These are phyloP conservation scores for Phenganax marumi DNA, from an alignment of 92 coral and sea anemone species.

Conservation along the genomic window DNA sequence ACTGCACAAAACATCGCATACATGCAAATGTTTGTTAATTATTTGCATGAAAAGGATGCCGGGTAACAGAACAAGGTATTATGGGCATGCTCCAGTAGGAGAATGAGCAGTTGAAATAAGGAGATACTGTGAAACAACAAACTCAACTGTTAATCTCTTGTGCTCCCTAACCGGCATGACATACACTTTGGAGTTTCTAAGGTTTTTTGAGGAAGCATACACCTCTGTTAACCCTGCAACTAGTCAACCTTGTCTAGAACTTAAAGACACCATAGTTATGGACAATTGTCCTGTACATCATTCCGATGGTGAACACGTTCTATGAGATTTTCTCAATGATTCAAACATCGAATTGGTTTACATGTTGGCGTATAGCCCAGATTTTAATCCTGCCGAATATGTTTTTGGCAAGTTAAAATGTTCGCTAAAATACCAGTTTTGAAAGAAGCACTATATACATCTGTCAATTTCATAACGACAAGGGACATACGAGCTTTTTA, in stretches of 20 bases:
- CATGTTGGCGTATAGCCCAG: slow-evolving; percentile 55
- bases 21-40: too few species aligned
- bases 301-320: too few species aligned
- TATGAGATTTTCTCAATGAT: not conserved
- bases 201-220: slow-evolving; percentile 58
- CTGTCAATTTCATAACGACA: slow-evolving; percentile 40
- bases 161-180: slow-evolving; percentile 25
- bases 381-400: slow-evolving; percentile 52
- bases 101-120: slow-evolving; percentile 44
- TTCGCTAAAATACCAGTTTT: slow-evolving; percentile 39
- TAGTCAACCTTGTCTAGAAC: slow-evolving; percentile 55
- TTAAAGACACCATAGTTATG: slow-evolving; percentile 39
- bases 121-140: slow-evolving; percentile 37
- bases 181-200: slow-evolving; percentile 25
- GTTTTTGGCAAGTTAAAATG: slow-evolving; percentile 47
- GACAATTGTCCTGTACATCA: slow-evolving; percentile 36
- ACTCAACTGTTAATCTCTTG: slow-evolving; percentile 45
- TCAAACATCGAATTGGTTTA: slow-evolving; percentile 36
- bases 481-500: slow-evolving; percentile 47
- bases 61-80: too few species aligned
- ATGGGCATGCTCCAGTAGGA: not conserved
- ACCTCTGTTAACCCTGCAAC: slow-evolving; percentile 53
- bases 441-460: slow-evolving; percentile 42
- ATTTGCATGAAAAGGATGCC: too few species aligned
- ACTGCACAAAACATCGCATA: too few species aligned